Percentiles rank a stretch among this genome's conserved stretches.
phyloP scores from a whole-genome alignment of 2,888 invertebrate species.

The Phortica magna region DNA sequence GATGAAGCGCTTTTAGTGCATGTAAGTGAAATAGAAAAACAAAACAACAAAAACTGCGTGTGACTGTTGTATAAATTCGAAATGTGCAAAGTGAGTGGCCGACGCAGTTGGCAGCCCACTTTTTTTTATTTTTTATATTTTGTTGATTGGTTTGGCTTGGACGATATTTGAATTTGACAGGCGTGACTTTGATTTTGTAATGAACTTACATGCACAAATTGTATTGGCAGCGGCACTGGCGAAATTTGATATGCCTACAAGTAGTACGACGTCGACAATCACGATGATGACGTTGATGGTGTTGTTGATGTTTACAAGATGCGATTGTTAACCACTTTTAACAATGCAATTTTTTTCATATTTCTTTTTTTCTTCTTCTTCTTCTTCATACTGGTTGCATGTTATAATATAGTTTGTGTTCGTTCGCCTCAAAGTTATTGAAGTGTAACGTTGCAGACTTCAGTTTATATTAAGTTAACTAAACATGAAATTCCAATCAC shows the following conservation, averaged over 20 bases:
- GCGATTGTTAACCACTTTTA: background rate
- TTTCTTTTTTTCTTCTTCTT: background rate
- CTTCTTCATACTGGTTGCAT: background rate
- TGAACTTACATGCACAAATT: slow-evolving; percentile 7
- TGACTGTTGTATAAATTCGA: slow-evolving; percentile 4
- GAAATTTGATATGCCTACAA: slow-evolving; percentile 21
- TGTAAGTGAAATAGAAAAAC: background rate
- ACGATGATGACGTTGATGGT: background rate
- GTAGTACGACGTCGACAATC: slow-evolving; percentile 2
- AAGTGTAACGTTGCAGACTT: slow-evolving; percentile 15
- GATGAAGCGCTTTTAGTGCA: background rate
- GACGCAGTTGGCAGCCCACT: slow-evolving; percentile 6
- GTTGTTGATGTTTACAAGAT: background rate
- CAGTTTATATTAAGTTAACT: slow-evolving; percentile 19
- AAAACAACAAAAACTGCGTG: background rate
- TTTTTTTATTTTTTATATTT: background rate
- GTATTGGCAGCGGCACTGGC: slow-evolving; percentile 6
- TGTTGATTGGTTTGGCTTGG: background rate
- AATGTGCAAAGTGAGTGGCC: background rate
- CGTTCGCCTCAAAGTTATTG: background rate
- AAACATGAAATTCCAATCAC: slow-evolving; percentile 19
- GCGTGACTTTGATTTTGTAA: slow-evolving; percentile 22
- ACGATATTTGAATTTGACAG: slow-evolving; percentile 21
- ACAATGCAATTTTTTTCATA: slow-evolving; percentile 20
- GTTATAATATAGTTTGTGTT: background rate